phyloP scores from a whole-genome alignment of 1,140 invertebrate species.

The Drosophila virilis region DNA sequence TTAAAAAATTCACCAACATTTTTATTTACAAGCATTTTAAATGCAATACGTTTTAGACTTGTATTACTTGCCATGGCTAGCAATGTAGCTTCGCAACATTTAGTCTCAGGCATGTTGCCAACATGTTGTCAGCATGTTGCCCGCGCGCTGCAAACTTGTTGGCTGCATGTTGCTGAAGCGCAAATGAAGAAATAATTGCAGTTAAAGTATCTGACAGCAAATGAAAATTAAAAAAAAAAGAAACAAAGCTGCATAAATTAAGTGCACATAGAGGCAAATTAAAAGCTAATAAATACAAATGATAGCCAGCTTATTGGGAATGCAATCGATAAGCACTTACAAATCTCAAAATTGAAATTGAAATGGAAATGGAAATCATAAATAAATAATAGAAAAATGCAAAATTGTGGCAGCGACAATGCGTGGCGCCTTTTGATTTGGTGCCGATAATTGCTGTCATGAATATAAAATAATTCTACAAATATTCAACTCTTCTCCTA shows the following conservation, averaged over 20 bases:
- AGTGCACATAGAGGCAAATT: constrained; percentile 46
- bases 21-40: neutral
- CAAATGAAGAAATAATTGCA: constrained; percentile 68
- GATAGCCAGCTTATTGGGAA: constrained; percentile 42
- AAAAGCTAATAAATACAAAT: constrained; percentile 51
- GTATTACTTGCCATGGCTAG: neutral
- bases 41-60: neutral
- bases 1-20: no score
- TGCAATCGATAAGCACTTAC: constrained; percentile 28
- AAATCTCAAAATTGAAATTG: constrained; percentile 16
- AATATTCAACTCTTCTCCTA: constrained; percentile 24
- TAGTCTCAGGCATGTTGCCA: constrained; percentile 33
- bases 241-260: constrained; percentile 60
- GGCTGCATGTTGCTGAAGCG: constrained; percentile 49
- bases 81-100: constrained; percentile 48
- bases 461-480: constrained; percentile 73
- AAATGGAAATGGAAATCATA: constrained; percentile 33
- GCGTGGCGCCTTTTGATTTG: constrained; percentile 62
- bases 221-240: constrained; percentile 34
- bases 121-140: constrained; percentile 62
- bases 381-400: constrained; percentile 43
- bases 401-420: constrained; percentile 34
- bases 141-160: constrained; percentile 61
- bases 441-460: constrained; percentile 78
- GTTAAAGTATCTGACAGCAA: constrained; percentile 49